Conservation (phyloP, 2,113 vertebrate genomes). For the Halcyon malimbica region DNA sequence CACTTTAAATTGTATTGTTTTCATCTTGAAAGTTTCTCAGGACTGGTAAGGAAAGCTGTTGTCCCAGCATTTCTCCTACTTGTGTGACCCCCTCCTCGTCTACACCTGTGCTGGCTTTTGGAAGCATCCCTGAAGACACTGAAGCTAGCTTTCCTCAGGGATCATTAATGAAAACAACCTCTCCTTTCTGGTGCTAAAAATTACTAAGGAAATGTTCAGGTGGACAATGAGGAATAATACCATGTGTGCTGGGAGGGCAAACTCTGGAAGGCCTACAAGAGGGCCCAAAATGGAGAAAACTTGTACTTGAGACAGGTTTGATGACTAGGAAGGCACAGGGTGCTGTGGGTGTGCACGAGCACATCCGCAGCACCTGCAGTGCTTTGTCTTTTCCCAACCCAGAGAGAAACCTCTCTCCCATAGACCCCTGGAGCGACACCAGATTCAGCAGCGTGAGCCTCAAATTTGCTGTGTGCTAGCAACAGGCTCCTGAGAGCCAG, state of each 20-base stretch:
- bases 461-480: not conserved
- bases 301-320: not conserved
- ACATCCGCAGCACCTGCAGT: not conserved
- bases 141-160: not conserved
- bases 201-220: not conserved
- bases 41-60: not conserved
- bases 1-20: not conserved
- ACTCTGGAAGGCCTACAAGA: not conserved
- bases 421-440: fast-evolving
- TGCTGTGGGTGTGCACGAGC: not conserved
- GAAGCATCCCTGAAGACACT: not conserved
- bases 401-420: not conserved
- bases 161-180: not conserved
- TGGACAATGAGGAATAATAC: not conserved
- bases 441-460: not conserved
- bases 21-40: not conserved
- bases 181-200: not conserved
- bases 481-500: not conserved
- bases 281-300: not conserved
- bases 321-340: not conserved
- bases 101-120: not conserved
- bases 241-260: not conserved
- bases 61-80: not conserved
- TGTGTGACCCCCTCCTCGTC: not conserved
- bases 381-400: not conserved